Conservation (phyloP, 2,113 vertebrate species). For the Indicator indicator region DNA sequence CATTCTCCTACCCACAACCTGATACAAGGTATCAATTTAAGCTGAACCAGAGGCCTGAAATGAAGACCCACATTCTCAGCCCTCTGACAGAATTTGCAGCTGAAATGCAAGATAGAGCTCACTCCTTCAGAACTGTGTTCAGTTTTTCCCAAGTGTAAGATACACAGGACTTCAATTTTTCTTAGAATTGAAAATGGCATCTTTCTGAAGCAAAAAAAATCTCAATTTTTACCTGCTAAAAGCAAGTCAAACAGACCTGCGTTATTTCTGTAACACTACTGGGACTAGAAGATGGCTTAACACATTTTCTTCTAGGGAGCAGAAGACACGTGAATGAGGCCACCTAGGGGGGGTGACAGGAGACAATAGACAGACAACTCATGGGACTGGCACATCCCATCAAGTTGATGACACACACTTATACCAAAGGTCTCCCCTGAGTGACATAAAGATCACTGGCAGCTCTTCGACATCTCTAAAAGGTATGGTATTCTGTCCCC, state of each 20-base stretch:
- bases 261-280: not conserved
- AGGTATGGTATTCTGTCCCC: not conserved
- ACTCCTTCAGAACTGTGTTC: not conserved
- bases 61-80: not conserved
- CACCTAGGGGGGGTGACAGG: not conserved
- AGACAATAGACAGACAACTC: constrained; percentile 1
- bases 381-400: not conserved
- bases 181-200: not conserved
- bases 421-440: not conserved
- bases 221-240: not conserved
- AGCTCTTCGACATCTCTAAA: not conserved
- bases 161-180: not conserved
- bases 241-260: not conserved
- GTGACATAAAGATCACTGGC: not conserved
- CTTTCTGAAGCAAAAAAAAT: not conserved
- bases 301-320: not conserved
- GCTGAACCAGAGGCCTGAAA: not conserved
- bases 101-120: not conserved
- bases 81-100: not conserved
- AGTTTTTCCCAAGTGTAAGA: not conserved
- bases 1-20: not conserved
- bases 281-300: not conserved
- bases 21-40: not conserved
- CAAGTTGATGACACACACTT: not conserved
- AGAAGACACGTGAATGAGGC: not conserved